Evolutionary conservation across 1,140 invertebrate genomes (phyloP), one percentile per base, ranked within the genome.

Genomic region (Aplysia californica): DNA sequence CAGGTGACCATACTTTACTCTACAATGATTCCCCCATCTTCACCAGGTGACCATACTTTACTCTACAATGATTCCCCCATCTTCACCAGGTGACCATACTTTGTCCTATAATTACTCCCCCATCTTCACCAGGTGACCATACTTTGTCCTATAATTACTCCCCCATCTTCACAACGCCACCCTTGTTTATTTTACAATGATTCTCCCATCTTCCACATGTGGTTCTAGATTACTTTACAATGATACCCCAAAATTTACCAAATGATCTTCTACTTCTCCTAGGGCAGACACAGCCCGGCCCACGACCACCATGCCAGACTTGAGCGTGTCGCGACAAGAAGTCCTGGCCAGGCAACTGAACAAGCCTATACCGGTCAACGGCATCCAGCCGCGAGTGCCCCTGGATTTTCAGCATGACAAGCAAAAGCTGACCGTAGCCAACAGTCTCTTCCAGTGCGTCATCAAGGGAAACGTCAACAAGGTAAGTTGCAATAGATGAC

Each of bases 391-490:
- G 6, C 58, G 26, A 20, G 10, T 6, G 26, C 58, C 6, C 29
- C 58, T 18, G 10, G 58, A 50, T 15, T 61, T 61, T 29, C 58
- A 61, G 29, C 58, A 61, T 31, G 58, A 61, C 58, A 61, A 61
- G 10, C 58, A 61, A 26, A 61, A 61, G 29, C 10, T 61, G 58
- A 61, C 58, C 58, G 26, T 61, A 26, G 58, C 58, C 29, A 61
- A 61, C 58, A 18, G 10, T 61, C 26, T 61, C 58, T 61, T 61
- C 58, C 58, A 61, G 58, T 6, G 10, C 29, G 58, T 61, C 58
- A 61, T 61, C 58, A 61, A 61, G 29, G 58, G 58, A 61, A 61
- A 61, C 29, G 29, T 61, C 29, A 61, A 61, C 29, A 61, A 61
- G 29, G 58, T 61, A 61, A 50, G 44, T 50, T n/a, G n/a, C n/a